Conservation (phyloP, 2,888 invertebrate genomes). For the Rhyacophila evoluta region DNA sequence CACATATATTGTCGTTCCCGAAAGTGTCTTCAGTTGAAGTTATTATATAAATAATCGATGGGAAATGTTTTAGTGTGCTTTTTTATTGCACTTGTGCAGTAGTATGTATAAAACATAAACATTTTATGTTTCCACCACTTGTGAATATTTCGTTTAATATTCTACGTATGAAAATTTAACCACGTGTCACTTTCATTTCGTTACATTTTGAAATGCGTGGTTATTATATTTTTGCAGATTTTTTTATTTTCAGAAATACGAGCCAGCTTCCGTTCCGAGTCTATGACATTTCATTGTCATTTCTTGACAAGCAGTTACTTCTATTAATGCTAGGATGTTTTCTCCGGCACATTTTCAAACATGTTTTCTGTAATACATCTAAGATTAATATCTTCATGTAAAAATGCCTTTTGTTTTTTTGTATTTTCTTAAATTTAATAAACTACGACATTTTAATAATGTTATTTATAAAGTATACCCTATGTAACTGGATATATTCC, state of each 20-base stretch:
- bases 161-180: slow-evolving; percentile 14
- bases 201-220: not conserved
- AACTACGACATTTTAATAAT: too few species aligned
- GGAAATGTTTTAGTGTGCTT: not conserved
- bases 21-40: too few species aligned
- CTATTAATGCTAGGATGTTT: not conserved
- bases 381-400: not conserved
- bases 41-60: too few species aligned
- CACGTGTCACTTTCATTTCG: slow-evolving; percentile 18
- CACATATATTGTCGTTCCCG: too few species aligned
- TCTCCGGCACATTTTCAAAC: not conserved
- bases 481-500: too few species aligned
- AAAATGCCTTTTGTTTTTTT: too few species aligned
- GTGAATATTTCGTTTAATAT: slow-evolving; percentile 8
- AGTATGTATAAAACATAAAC: not conserved
- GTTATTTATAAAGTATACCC: too few species aligned
- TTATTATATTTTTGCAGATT: not conserved
- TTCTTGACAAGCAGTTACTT: not conserved
- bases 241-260: not conserved
- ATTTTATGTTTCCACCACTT: slow-evolving; percentile 15
- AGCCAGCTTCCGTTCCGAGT: not conserved
- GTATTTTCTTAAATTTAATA: too few species aligned
- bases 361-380: not conserved
- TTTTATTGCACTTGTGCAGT: slow-evolving; percentile 8
- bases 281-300: not conserved